Conservation (phyloP, 2,113 vertebrate species). For the Indri indri region DNA sequence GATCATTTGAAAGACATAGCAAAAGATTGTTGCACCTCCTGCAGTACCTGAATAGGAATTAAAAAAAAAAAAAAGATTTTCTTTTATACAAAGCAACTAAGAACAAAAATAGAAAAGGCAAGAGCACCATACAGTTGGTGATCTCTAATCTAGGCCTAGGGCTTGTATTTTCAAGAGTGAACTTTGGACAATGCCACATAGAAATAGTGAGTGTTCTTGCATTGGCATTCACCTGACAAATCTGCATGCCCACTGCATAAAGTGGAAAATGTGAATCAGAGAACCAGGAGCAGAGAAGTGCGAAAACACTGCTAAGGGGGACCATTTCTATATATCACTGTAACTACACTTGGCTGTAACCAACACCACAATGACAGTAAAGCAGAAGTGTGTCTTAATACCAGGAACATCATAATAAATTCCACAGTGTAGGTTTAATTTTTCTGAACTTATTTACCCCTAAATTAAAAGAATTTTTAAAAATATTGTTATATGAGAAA, state of each 20-base stretch:
- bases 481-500: neutral
- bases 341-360: neutral
- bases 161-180: conserved; percentile 39
- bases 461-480: neutral
- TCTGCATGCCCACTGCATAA: neutral
- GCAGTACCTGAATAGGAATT: conserved; percentile 36
- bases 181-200: neutral
- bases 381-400: neutral
- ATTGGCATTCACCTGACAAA: neutral
- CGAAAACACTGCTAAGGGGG: neutral
- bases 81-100: conserved; percentile 45
- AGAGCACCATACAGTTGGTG: neutral
- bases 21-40: conserved; percentile 20
- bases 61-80: neutral
- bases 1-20: neutral
- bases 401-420: neutral
- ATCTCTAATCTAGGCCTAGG: conserved; percentile 16
- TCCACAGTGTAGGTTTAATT: neutral
- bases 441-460: neutral
- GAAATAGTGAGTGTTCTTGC: neutral
- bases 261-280: conserved; percentile 19
- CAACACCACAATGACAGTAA: neutral
- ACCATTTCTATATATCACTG: neutral
- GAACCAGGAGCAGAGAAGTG: neutral
- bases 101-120: conserved; percentile 61